Evolutionary conservation across 2,797 vertebrate genomes (phyloP), one percentile per base, ranked within the genome.

Genomic region (Bucorvus abyssinicus): DNA sequence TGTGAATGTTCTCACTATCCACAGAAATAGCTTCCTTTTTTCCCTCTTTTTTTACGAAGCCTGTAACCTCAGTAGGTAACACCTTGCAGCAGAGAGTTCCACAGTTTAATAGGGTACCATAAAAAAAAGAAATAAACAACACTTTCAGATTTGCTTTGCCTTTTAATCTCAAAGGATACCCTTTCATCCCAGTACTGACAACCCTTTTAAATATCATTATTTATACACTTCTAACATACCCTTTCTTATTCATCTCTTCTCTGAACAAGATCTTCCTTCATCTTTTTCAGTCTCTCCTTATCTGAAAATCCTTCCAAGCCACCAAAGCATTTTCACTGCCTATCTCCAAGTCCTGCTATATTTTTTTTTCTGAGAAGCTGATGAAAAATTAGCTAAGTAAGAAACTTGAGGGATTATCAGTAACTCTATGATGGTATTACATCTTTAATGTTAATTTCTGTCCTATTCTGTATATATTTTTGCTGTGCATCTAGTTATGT

Each of bases 331-430:
- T 95, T 96, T 91, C 86, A 87, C 36, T 74, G 77, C 61, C 91
- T 93, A 80, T 90, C 84, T 96, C 77, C 75, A 65, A 92, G 60
- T 89, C 71, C 84, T 70, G 36, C 38, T 85, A 40, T 40, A 90
- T 91, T 87, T 29, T 47, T 55, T 36, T 88, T 79, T 36, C 52
- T 79, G 70, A 90, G 38, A 47, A 87, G 57, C 36, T 91, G 89
- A 94, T 84, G 88, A 95, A 88, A 96, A 95, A 96, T 96, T 96
- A 95, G 78, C 93, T 71, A 85, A 95, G 71, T 91, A 71, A 80
- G 57, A 96, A 95, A 94, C 90, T 91, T 96, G 86, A 95, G 57
- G 61, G 88, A 94, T 96, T 97, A 95, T 96, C 96, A 94, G 74
- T 63, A 90, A 84, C 27, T 89, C 73, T 85, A 29, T 78, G 91